Conservation (phyloP, 2,888 invertebrate genomes). For the Lepidonotus clava region DNA sequence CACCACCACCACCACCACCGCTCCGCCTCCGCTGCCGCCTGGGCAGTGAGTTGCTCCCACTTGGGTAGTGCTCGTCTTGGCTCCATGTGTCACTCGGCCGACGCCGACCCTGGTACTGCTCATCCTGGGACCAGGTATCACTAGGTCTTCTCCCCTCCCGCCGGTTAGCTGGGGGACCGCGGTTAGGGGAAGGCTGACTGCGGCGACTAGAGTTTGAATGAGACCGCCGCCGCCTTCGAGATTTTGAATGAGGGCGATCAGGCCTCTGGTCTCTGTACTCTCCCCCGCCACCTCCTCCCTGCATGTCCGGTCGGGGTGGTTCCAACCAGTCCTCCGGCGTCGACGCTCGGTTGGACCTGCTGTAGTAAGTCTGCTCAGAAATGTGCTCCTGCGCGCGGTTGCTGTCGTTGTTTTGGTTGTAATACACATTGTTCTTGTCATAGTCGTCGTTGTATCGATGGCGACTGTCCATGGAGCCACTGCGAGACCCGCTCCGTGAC, state of each 20-base stretch:
- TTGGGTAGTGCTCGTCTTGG: slow-evolving; percentile 27
- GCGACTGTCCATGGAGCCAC: slow-evolving; percentile 30
- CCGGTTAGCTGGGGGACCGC: background rate
- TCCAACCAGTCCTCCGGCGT: slow-evolving; percentile 22
- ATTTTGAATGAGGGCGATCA: slow-evolving; percentile 1
- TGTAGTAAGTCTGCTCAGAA: slow-evolving; percentile 28
- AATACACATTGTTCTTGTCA: background rate
- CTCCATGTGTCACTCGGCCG: slow-evolving; percentile 13
- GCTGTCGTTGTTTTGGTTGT: background rate
- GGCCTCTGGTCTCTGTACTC: background rate
- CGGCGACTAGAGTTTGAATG: slow-evolving; percentile 45
- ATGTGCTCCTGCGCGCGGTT: slow-evolving; percentile 3
- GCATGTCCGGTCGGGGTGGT: background rate
- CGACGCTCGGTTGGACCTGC: background rate
- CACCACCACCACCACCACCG: background rate
- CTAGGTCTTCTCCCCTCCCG: background rate
- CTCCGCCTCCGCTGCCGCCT: background rate
- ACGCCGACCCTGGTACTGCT: background rate
- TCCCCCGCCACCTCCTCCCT: background rate
- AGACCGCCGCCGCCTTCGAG: background rate
- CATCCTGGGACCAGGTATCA: slow-evolving; percentile 35
- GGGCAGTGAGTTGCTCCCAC: slow-evolving; percentile 30
- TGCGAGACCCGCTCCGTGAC: slow-evolving; percentile 11
- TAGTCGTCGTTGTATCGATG: slow-evolving; percentile 16
- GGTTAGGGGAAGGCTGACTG: slow-evolving; percentile 30